Base-by-base conservation (phyloP, 2,888 invertebrate genomes). In the Hirtodrosophila trivittata region DNA sequence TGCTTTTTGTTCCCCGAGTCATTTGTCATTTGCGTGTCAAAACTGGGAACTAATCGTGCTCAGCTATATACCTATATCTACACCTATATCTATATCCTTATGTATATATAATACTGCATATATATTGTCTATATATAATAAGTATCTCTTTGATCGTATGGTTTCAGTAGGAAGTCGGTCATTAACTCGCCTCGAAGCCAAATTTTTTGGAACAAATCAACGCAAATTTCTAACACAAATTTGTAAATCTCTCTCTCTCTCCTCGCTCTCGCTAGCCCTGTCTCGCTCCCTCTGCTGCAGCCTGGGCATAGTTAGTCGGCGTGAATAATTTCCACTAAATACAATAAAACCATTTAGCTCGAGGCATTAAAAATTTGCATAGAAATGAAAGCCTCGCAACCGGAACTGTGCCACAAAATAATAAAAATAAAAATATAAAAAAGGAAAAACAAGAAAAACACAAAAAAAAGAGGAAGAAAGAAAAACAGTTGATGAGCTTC, bases 261-360 rank as follows among this genome's bases (percentile, higher is more conserved):
- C 5, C 18, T 21, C 18, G 2, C 5, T 5, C 18, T 21, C 18
- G 2, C 18, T 21, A 21, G 2, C 18, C 5, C 18, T 21, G 18
- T 21, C 18, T 21, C 18, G n/a, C n/a, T n/a, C n/a, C 3, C 9
- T 13, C 35, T 3, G 12, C 30, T 3, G 10, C 13, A 5, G 4
- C 1, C 38, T 63, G 39, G 30, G 14, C 52, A 58, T 62, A 71
- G 66, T 77, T 75, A 70, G 75, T 81, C 75, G 87, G 82, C 86
- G 87, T 82, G 69, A 87, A 82, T 82, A 87, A 82, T 82, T 70
- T 77, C 70, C 58, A 75, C 78, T 82, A 85, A 82, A 87, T 82
- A 82, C 73, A 82, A 87, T 78, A 78, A 78, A 75, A 80, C 59
- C 73, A 75, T 86, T 82, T 66, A 41, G 70, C 80, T 64, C 14